Evolutionary conservation across 2,888 invertebrate genomes (phyloP).

Genomic region (Stenichneumon culpator): DNA sequence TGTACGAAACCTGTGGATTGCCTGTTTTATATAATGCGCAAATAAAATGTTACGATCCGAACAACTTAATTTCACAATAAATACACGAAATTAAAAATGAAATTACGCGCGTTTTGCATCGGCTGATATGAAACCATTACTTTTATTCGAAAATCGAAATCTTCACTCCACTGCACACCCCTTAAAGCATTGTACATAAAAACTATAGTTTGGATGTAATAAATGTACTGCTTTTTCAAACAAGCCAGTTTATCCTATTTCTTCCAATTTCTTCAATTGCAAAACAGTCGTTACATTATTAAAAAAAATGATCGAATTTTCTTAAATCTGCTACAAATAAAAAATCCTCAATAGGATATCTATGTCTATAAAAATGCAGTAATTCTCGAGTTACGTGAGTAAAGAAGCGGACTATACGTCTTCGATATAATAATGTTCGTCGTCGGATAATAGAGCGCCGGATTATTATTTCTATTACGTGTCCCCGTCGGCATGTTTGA

Average conservation of each 20-base stretch:
- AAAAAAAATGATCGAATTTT: background rate
- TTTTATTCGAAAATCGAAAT: too few relatives aligned
- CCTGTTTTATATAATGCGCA: background rate
- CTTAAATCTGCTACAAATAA: background rate
- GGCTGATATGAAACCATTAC: too few relatives aligned
- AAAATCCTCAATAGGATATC: background rate
- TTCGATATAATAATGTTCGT: constrained; percentile 7
- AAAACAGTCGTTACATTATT: too few relatives aligned
- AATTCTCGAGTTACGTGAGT: background rate
- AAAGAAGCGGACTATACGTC: constrained; percentile 7
- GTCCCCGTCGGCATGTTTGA: background rate
- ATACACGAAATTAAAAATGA: too few relatives aligned
- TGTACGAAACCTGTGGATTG: background rate
- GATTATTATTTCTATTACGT: constrained; percentile 45
- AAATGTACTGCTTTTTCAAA: background rate
- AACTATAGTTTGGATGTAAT: background rate
- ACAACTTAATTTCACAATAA: background rate
- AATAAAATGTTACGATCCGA: background rate
- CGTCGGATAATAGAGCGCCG: constrained; percentile 31
- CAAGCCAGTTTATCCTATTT: background rate
- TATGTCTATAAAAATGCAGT: constrained; percentile 16
- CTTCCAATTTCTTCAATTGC: background rate
- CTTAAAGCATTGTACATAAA: too few relatives aligned
- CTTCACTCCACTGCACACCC: too few relatives aligned
- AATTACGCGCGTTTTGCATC: too few relatives aligned